A percentile compares a stretch with the other conserved stretches of the same genome.
Conservation (phyloP, 2,113 vertebrate species). For the Apteryx mantelli region DNA sequence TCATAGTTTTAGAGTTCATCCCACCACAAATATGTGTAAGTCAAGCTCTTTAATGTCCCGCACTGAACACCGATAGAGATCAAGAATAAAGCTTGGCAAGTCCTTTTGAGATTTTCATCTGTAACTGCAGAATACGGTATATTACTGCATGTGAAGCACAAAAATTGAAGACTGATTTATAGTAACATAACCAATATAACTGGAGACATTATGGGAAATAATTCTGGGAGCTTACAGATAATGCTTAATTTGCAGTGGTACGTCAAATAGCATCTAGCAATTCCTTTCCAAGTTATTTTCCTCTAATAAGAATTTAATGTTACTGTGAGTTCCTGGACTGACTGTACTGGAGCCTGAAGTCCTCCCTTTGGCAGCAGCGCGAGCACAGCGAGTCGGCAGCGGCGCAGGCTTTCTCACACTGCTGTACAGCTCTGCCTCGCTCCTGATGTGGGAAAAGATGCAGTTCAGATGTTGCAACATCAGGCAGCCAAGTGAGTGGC, state of each 20-base stretch:
- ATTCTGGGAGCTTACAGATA: neutral
- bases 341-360: neutral
- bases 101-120: neutral
- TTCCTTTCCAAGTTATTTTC: neutral
- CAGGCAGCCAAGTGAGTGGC: neutral
- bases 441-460: neutral
- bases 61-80: neutral
- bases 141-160: neutral
- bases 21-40: neutral
- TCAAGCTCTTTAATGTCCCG: neutral
- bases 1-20: neutral
- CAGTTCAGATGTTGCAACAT: neutral
- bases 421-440: neutral
- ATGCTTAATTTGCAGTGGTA: neutral
- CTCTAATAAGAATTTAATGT: neutral
- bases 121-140: neutral
- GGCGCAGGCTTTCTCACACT: neutral
- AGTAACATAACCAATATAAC: neutral
- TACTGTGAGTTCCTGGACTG: neutral
- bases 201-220: neutral
- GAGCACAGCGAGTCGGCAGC: neutral
- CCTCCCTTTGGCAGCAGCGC: neutral
- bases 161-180: neutral
- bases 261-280: neutral
- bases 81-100: neutral